Base-by-base conservation (phyloP, 1,140 invertebrate genomes). In the Planococcus citri region DNA sequence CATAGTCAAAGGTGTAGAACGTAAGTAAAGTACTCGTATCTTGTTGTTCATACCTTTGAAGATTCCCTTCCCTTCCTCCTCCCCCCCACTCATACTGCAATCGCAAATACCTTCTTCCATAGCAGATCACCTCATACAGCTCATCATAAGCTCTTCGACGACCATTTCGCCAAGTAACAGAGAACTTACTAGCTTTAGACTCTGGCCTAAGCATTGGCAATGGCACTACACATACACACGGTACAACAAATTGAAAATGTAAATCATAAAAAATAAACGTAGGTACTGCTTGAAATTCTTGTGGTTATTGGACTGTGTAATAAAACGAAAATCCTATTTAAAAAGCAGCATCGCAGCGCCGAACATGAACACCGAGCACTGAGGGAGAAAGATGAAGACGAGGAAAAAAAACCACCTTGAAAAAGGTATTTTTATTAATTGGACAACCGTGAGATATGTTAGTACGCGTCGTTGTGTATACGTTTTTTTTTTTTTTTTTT, bases 341-440 rank as follows among this genome's bases (percentile, higher is more conserved):
- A 64, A 25, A 64, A 51, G 41, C 41, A 51, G 6, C 41, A 51
- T 3, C 6, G 14, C 33, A 14, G 14, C 33, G 6, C 33, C 6
- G 33, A 37, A 37, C 6, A n/a, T n/a, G n/a, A n/a, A n/a, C n/a
- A n/a, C n/a, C n/a, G n/a, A 60, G 57, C 6, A 22, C 17, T 60
- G 57, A n/a, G n/a, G n/a, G n/a, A n/a, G n/a, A n/a, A 58, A 22
- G 51, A 22, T 8, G 22, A 24, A 64, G 25, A 6, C 8, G 60
- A 20, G 60, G 25, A 27, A 64, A 64, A 64, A 24, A 27, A n/a
- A n/a, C n/a, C n/a, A n/a, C n/a, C n/a, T 64, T 64, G 60, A 64
- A 64, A 64, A 64, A 64, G 60, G 60, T 64, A 64, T 64, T 64
- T 64, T 64, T 64, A 64, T 64, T 64, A 64, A 64, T 64, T 64